A percentile compares a stretch with the other conserved stretches of the same genome.
These are phyloP conservation scores for Cassiopea xamachana DNA, from an alignment of 30 jellyfish, hydroid and myxozoan species.

Conservation along the genomic window DNA sequence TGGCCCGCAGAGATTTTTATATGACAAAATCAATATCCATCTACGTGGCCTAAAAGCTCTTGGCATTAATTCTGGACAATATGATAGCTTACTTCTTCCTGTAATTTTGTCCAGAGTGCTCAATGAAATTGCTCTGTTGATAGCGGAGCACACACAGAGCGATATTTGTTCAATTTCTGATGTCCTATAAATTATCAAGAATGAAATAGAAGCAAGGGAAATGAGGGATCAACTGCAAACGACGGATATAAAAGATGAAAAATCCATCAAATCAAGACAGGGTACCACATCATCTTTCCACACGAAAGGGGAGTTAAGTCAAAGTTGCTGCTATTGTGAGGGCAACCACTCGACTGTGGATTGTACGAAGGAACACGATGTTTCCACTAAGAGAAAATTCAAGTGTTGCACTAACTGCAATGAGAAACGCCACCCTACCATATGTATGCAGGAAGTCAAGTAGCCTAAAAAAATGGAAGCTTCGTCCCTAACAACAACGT, in stretches of 20 bases:
- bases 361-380: background rate
- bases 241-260: background rate
- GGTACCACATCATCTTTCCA: background rate
- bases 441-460: background rate
- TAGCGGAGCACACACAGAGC: constrained; percentile 37
- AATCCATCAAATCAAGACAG: background rate
- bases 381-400: background rate
- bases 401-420: background rate
- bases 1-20: constrained; percentile 13
- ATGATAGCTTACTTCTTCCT: constrained; percentile 61
- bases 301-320: background rate
- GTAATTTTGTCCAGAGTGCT: constrained; percentile 62
- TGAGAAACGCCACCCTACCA: background rate
- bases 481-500: background rate
- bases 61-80: constrained; percentile 18
- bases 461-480: background rate
- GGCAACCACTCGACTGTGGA: background rate
- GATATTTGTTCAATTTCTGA: constrained; percentile 70
- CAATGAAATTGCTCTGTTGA: constrained; percentile 42
- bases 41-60: constrained; percentile 27
- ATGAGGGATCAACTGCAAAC: constrained; percentile 11
- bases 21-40: constrained; percentile 66
- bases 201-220: constrained; percentile 76
- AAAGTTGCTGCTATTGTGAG: background rate
- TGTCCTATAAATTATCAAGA: constrained; percentile 30